Conservation (phyloP, 2,113 vertebrate species). For the Colius striatus region DNA sequence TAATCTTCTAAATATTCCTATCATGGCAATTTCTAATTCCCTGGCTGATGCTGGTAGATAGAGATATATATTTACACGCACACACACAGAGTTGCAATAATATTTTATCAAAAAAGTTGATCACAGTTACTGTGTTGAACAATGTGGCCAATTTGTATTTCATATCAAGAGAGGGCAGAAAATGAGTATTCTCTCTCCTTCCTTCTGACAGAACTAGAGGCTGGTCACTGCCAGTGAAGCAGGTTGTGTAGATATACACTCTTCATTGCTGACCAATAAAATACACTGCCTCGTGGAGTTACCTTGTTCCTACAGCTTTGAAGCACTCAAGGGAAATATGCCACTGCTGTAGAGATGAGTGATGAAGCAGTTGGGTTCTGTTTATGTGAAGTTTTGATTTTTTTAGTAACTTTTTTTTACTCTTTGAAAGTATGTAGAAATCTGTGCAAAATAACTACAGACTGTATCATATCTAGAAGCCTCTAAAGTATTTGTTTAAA, state of each 20-base stretch:
- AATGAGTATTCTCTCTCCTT: background rate
- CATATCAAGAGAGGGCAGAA: background rate
- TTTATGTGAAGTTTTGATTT: background rate
- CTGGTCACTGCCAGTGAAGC: background rate
- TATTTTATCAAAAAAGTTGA: background rate
- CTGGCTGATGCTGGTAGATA: background rate
- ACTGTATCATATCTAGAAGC: background rate
- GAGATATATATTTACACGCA: too few species aligned
- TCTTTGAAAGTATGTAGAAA: background rate
- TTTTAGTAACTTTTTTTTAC: background rate
- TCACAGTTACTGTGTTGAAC: rapidly evolving
- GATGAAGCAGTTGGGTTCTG: background rate
- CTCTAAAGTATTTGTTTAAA: slow-evolving; percentile 15
- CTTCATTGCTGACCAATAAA: slow-evolving; percentile 29
- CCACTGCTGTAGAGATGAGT: background rate
- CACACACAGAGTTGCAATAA: background rate
- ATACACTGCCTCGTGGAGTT: background rate
- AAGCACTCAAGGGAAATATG: slow-evolving; percentile 33
- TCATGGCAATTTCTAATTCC: background rate
- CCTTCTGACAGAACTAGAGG: background rate
- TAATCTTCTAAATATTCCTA: background rate
- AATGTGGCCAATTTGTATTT: background rate
- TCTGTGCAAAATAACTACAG: background rate
- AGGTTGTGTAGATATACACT: background rate
- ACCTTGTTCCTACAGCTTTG: background rate